Base-by-base conservation (phyloP, 2,888 invertebrate species). In the Tortricodes alternella region DNA sequence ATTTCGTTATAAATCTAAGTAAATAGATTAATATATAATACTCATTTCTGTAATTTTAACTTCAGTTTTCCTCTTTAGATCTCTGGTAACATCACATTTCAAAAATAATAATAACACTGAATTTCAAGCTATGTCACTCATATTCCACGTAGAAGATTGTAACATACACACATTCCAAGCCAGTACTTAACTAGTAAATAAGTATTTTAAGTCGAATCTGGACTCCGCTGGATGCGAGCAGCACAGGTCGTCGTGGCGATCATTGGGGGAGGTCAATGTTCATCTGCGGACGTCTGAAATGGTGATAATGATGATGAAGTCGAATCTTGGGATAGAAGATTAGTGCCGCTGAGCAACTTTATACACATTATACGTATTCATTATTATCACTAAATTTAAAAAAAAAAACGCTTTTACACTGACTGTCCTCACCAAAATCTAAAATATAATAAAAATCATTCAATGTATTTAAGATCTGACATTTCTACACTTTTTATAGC, bases 131-230 rank as follows among this genome's bases (percentile, higher is more conserved):
- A 34, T 38, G 21, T 49, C 1, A 24, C 15, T 9, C 32, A 35
- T 11, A 27, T 15, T 23, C n/a, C 56, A 50, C 19, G 18, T 46
- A 39, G 7, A 39, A 16, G 6, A 53, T 53, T 46, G 50, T 55
- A 55, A 51, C 56, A 57, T 61, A 53, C 62, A 56, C 59, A 72
- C 81, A 84, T 83, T 85, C 80, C 81, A 76, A 67, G 63, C 70
- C 76, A 78, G 86, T 87, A 87, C 86, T 87, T 87, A 87, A 87
- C 71, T 86, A 84, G 71, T 53, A 21, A 63, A 59, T 71, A 64
- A 59, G 44, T 51, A 34, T 21, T 44, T 18, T 56, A 56, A 56
- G 43, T 19, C 24, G 7, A 19, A 34, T 29, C 41, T 24, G 39
- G 32, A 8, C 48, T 29, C n/a, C n/a, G n/a, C n/a, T n/a, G n/a